A percentile compares a stretch with the other conserved stretches of the same genome.
These are phyloP conservation scores for Eutolmus rufibarbis DNA, from an alignment of 2,888 invertebrate genomes.

Conservation along the genomic window DNA sequence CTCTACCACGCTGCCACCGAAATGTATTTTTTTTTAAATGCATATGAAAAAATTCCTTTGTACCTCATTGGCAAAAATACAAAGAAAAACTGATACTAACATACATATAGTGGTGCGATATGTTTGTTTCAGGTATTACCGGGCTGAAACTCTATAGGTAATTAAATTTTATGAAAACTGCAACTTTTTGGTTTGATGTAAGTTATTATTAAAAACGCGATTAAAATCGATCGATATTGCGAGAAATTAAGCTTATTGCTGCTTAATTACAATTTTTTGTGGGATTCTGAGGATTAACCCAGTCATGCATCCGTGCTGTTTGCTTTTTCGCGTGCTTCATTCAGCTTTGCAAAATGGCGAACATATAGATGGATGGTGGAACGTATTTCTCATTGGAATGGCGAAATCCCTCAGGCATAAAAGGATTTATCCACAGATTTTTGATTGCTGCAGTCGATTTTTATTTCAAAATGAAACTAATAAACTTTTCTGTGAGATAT, in stretches of 20 bases:
- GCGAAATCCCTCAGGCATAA: not conserved
- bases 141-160: not conserved
- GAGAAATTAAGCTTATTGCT: not conserved
- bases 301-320: not conserved
- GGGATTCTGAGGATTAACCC: not conserved
- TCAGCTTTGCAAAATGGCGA: not conserved
- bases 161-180: not conserved
- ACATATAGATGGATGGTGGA: not conserved
- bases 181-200: not conserved
- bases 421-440: not conserved
- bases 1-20: no score
- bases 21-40: no score
- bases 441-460: not conserved
- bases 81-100: not conserved
- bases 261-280: not conserved
- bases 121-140: not conserved
- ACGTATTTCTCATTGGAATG: not conserved
- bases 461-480: not conserved
- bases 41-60: not conserved
- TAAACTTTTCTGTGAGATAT: not conserved
- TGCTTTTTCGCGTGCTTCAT: not conserved
- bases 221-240: not conserved
- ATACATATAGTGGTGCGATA: not conserved
- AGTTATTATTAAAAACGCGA: not conserved
- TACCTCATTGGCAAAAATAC: not conserved